Evolutionary conservation across 2,113 vertebrate genomes (phyloP), one percentile per base, ranked within the genome.

Genomic region (Hippocampus comes): DNA sequence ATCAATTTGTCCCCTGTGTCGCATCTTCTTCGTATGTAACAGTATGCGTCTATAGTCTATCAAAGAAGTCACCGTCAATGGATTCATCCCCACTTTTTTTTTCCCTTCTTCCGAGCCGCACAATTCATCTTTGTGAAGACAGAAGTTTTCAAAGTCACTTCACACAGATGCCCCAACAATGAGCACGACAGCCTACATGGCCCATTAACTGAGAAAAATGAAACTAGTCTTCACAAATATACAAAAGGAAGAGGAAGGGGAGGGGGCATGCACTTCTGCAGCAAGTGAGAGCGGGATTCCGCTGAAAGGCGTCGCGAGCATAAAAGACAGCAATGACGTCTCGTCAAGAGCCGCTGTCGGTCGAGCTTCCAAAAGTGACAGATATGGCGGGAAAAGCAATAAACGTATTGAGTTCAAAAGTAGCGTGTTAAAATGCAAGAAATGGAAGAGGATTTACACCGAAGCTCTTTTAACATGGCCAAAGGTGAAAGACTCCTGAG

Each of bases 171-270:
- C 64, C 81, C 71, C 74, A 34, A 82, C 81, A 84, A 85, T 81
- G 85, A 86, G 80, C 86, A 53, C 68, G 65, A 70, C 61, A 80
- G 79, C 68, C 78, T 91, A 89, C 87, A 90, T 79, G 83, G 84
- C 2, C 70, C 89, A 91, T 89, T 91, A 87, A 83, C 78, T 78
- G 67, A 59, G 76, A 57, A 87, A 91, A 88, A 90, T 82, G 73
- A 79, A 81, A 70, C 60, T 64, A 49, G 57, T 63, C 75, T 66
- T 82, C 78, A 77, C 65, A 61, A 69, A 30, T 63, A 78, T 79
- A 77, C 70, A 78, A 76, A 78, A 23, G 63, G 14, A 48, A 41
- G 38, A 43, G 41, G n/a, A 70, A 34, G 63, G 34, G 30, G 15
- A 10, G 59, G 66, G 27, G 77, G 21, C 78, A 43, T 74, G 53